Conservation (phyloP, 2,888 invertebrate species). For the Sphaerophoria rueppellii region DNA sequence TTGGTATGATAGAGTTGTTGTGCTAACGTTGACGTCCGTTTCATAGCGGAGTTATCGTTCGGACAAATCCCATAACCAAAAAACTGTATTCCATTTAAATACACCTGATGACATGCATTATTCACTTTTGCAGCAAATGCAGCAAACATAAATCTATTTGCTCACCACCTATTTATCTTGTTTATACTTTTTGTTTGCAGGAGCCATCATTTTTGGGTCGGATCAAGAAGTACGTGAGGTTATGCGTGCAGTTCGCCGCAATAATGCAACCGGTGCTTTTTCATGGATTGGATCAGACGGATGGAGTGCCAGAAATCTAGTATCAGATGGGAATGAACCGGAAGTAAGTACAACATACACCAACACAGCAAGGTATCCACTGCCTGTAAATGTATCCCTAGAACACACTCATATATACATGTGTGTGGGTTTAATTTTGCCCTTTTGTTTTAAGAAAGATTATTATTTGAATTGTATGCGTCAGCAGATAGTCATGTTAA, state of each 20-base stretch:
- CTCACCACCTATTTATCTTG: not conserved
- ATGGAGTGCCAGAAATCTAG: constrained; percentile 94
- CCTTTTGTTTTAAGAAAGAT: constrained; percentile 4
- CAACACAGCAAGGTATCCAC: not conserved
- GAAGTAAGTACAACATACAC: constrained; percentile 83
- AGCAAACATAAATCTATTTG: not conserved
- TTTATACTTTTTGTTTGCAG: constrained; percentile 82
- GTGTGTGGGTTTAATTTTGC: not conserved
- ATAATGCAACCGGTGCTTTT: constrained; percentile 94
- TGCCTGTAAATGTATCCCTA: too few species aligned
- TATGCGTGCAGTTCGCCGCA: constrained; percentile 94
- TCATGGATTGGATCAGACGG: constrained; percentile 99
- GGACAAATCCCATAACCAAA: too few species aligned
- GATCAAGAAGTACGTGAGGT: constrained; percentile 98
- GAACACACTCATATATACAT: not conserved
- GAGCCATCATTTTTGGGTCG: constrained; percentile 96
- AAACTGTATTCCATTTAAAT: not conserved
- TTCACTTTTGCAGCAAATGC: not conserved
- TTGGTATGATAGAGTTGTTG: too few species aligned
- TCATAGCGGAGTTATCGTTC: too few species aligned
- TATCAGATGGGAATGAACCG: constrained; percentile 93
- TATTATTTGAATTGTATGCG: constrained; percentile 17
- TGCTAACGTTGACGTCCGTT: too few species aligned
- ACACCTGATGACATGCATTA: not conserved
- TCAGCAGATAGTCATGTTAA: constrained; percentile 43